These are phyloP conservation scores for Bettongia penicillata DNA, from an alignment of 2,113 vertebrate genomes.

Conservation along the genomic window DNA sequence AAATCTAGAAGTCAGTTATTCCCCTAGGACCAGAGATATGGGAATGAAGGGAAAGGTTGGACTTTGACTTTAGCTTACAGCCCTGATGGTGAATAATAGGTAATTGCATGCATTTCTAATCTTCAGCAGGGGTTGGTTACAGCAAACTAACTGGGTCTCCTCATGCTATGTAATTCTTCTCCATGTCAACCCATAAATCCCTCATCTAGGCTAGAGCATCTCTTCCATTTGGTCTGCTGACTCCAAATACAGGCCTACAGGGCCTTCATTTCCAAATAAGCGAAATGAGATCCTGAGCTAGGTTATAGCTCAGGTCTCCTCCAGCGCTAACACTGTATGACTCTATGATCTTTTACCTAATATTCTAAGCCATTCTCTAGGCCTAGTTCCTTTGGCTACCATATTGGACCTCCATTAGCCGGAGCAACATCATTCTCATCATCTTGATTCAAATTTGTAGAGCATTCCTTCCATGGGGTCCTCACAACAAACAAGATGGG, in stretches of 20 bases:
- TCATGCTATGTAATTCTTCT: neutral
- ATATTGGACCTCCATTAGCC: neutral
- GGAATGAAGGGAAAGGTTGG: neutral
- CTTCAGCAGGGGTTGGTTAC: neutral
- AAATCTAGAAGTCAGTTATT: neutral
- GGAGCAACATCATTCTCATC: neutral
- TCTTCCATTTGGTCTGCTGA: neutral
- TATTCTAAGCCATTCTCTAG: neutral
- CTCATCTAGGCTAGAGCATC: neutral
- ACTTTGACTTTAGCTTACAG: neutral
- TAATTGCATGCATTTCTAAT: neutral
- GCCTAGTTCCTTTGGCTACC: neutral
- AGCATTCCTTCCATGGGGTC: neutral
- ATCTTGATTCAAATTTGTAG: neutral
- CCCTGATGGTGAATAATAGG: neutral
- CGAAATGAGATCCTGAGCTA: neutral
- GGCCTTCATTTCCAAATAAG: neutral
- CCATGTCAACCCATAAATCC: neutral
- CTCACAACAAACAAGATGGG: neutral
- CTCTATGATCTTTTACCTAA: neutral
- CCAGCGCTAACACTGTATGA: neutral
- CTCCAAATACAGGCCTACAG: neutral
- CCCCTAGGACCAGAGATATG: neutral
- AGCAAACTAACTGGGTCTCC: neutral
- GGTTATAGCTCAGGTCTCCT: neutral